Base-by-base conservation (phyloP, 2,113 vertebrate genomes). In the Anarhynchus alexandrinus region DNA sequence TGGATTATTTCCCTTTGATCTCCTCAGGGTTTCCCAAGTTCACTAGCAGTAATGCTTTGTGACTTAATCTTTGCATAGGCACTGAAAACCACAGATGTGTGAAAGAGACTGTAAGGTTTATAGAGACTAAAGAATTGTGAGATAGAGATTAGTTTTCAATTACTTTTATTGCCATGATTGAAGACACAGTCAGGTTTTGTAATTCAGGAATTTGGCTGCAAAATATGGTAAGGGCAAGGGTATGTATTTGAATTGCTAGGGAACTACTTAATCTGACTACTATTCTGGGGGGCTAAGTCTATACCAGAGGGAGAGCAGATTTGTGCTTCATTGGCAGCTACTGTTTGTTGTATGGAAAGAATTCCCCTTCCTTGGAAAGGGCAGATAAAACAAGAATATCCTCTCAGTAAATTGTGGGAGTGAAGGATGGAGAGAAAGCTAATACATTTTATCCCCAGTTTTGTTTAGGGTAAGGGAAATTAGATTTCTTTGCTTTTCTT, bases 131-230 rank as follows among this genome's bases (percentile, higher is more conserved):
- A n/a, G 3, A 71, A 82, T 16, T 17, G 20, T 82, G 49, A 95
- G n/a, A 23, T 5, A n/a, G 52, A 81, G 61, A 85, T 58, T 81
- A 64, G 19, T 91, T 92, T 93, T 80, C 62, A 64, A 82, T 96
- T 94, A 84, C 40, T 42, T 97, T 97, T 95, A 95, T 97, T 97
- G 43, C 25, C 15, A 69, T 52, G 45, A 96, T 86, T 97, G 59
- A 95, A 91, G 47, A 91, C 57, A 88, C 11, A 38, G 20, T 78
- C 45, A 45, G 65, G 32, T 82, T 92, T 87, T 61, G 11, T 71
- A 88, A 86, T 80, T 82, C 27, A 79, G 47, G 18, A 70, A 78
- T 84, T 65, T 67, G 61, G 21, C 62, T 86, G 72, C 36, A 78
- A 61, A 74, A 82, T 51, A 17, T 54, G 23, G 32, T 57, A 34